Percentiles rank a stretch among this genome's conserved stretches.
Conservation (phyloP, 1,140 invertebrate genomes). For the Zaprionus capensis region DNA sequence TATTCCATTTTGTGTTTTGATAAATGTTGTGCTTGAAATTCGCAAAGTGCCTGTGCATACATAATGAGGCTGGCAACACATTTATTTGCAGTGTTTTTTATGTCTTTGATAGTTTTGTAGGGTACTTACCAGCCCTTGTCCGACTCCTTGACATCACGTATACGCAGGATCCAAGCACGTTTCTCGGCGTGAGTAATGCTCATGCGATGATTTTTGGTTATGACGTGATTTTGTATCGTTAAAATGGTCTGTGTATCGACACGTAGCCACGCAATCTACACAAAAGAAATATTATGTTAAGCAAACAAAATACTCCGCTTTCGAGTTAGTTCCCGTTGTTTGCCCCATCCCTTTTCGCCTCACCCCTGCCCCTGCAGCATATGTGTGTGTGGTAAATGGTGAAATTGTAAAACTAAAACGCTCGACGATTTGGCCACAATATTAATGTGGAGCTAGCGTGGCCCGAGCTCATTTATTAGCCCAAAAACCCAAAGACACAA, state of each 20-base stretch:
- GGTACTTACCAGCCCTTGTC: slow-evolving; percentile 89
- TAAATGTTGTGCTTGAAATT: slow-evolving; percentile 1
- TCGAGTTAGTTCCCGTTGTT: neutral
- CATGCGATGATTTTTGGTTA: slow-evolving; percentile 95
- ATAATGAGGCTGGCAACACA: slow-evolving; percentile 1
- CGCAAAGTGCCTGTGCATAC: slow-evolving; percentile 4
- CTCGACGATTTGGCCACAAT: slow-evolving; percentile 58
- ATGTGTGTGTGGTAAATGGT: slow-evolving; percentile 12
- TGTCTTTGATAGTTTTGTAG: neutral
- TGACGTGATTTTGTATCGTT: slow-evolving; percentile 94
- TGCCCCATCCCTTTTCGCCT: neutral
- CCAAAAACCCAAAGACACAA: slow-evolving; percentile 35
- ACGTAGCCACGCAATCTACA: slow-evolving; percentile 94
- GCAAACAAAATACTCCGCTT: slow-evolving; percentile 32
- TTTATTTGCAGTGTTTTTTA: slow-evolving; percentile 1
- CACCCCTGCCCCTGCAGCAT: neutral
- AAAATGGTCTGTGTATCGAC: slow-evolving; percentile 97
- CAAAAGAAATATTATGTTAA: slow-evolving; percentile 44
- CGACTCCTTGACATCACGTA: slow-evolving; percentile 90
- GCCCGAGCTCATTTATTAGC: slow-evolving; percentile 70
- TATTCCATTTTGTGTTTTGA: neutral
- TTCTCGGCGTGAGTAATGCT: slow-evolving; percentile 94
- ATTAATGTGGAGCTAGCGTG: slow-evolving; percentile 72
- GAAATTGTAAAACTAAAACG: slow-evolving; percentile 72
- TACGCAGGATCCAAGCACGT: slow-evolving; percentile 93